Evolutionary conservation across 1,140 invertebrate species (phyloP).

Genomic region (Pseudomyrmex concolor): DNA sequence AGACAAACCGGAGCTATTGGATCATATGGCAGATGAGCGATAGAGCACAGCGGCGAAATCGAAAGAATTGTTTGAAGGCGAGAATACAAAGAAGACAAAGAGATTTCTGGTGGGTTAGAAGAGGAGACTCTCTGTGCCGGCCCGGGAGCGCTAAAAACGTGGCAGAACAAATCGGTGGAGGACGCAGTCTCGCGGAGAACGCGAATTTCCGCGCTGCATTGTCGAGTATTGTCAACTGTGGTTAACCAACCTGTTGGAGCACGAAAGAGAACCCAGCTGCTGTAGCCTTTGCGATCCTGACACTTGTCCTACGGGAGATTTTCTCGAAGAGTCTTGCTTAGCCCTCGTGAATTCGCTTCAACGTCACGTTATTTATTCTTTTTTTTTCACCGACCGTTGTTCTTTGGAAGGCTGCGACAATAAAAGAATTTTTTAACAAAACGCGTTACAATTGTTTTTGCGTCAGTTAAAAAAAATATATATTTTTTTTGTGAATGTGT

Average conservation of each 20-base stretch:
- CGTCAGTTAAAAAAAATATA: background rate
- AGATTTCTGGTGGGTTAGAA: slow-evolving; percentile 29
- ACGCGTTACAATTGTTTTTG: background rate
- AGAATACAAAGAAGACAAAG: slow-evolving; percentile 56
- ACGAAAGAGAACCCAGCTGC: slow-evolving; percentile 30
- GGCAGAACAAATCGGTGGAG: slow-evolving; percentile 50
- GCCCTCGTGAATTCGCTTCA: slow-evolving; percentile 50
- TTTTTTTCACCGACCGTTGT: background rate
- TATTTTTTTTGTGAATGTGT: background rate
- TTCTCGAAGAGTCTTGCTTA: slow-evolving; percentile 42
- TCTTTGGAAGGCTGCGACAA: slow-evolving; percentile 1
- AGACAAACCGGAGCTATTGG: slow-evolving; percentile 39
- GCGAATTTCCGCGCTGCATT: slow-evolving; percentile 70
- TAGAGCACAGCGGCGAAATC: slow-evolving; percentile 38
- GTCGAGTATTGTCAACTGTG: slow-evolving; percentile 69
- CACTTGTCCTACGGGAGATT: slow-evolving; percentile 56
- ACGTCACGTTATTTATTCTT: slow-evolving; percentile 49
- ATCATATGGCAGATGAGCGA: slow-evolving; percentile 36
- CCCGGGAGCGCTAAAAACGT: slow-evolving; percentile 47
- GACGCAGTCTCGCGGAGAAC: slow-evolving; percentile 44
- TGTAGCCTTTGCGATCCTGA: slow-evolving; percentile 53
- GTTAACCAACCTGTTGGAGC: slow-evolving; percentile 77
- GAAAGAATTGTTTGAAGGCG: slow-evolving; percentile 52
- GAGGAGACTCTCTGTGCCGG: slow-evolving; percentile 15
- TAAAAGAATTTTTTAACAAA: slow-evolving; percentile 15